These are phyloP conservation scores for Chaetoderma sp. DNA, from an alignment of 2,888 invertebrate species.

Conservation along the genomic window DNA sequence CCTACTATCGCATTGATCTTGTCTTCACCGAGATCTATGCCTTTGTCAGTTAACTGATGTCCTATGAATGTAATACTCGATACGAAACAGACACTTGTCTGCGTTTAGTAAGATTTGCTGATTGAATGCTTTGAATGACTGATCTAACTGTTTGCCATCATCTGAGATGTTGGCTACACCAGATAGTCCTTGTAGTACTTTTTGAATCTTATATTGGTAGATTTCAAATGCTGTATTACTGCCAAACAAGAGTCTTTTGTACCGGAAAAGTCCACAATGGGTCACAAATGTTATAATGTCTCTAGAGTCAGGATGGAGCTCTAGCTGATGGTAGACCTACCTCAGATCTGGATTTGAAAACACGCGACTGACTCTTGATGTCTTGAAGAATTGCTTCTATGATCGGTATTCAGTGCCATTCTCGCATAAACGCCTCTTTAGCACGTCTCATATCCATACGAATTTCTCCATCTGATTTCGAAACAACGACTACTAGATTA, in stretches of 20 bases:
- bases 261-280: conserved; percentile 41
- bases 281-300: conserved; percentile 42
- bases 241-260: conserved; percentile 43
- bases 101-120: conserved; percentile 37
- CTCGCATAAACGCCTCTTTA: conserved; percentile 40
- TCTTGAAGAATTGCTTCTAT: conserved; percentile 40
- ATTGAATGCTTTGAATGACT: conserved; percentile 4
- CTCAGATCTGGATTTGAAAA: conserved; percentile 42
- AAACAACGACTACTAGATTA: conserved; percentile 20
- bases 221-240: conserved; percentile 67
- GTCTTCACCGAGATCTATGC: not conserved
- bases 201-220: conserved; percentile 67
- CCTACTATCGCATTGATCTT: not conserved
- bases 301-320: conserved; percentile 41
- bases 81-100: conserved; percentile 54
- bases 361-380: conserved; percentile 39
- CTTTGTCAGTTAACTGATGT: not conserved
- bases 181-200: conserved; percentile 56
- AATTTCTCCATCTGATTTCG: conserved; percentile 36
- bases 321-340: conserved; percentile 44
- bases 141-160: conserved; percentile 64
- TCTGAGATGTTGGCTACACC: conserved; percentile 64
- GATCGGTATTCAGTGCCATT: conserved; percentile 39
- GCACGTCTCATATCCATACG: conserved; percentile 45
- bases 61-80: not conserved